A percentile compares a stretch with the other conserved stretches of the same genome.
These are phyloP conservation scores for Trichosurus vulpecula DNA, from an alignment of 2,797 vertebrate species.

Conservation along the genomic window DNA sequence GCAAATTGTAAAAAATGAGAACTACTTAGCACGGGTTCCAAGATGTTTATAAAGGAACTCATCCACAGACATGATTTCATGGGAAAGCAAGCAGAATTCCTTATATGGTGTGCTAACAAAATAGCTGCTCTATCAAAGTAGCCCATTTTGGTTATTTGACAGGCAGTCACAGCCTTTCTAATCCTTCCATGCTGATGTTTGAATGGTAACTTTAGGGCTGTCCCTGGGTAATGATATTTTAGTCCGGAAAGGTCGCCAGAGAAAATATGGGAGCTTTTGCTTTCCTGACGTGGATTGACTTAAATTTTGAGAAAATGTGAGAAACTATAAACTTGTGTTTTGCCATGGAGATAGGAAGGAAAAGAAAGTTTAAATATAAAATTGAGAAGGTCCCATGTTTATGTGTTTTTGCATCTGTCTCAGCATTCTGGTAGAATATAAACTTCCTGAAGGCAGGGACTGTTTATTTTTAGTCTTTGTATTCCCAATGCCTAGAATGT, in stretches of 20 bases:
- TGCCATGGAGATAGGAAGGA: neutral
- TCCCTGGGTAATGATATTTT: conserved; percentile 17
- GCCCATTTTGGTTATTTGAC: conserved; percentile 53
- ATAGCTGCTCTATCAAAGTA: conserved; percentile 56
- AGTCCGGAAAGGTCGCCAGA: conserved; percentile 22
- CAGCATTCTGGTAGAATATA: neutral
- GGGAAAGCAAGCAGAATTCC: conserved; percentile 67
- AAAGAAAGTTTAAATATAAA: conserved; percentile 36
- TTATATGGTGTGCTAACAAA: conserved; percentile 60
- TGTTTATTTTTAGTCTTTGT: neutral
- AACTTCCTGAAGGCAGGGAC: neutral
- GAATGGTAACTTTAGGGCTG: neutral
- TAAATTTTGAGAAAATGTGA: conserved; percentile 4
- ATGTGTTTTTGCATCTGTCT: conserved; percentile 43
- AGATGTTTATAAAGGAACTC: conserved; percentile 53
- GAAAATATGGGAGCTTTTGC: neutral
- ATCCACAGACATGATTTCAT: conserved; percentile 64
- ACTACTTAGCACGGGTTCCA: conserved; percentile 48
- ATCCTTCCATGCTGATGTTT: conserved; percentile 31
- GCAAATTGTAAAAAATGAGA: conserved; percentile 19
- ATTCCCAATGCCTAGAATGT: neutral
- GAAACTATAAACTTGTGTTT: neutral
- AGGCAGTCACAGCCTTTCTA: conserved; percentile 26
- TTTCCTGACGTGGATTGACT: conserved; percentile 31
- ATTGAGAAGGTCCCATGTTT: neutral